Percentiles rank a stretch among this genome's conserved stretches.
These are phyloP conservation scores for Dendropsophus ebraccatus DNA, from an alignment of 2,113 vertebrate genomes.

Conservation along the genomic window DNA sequence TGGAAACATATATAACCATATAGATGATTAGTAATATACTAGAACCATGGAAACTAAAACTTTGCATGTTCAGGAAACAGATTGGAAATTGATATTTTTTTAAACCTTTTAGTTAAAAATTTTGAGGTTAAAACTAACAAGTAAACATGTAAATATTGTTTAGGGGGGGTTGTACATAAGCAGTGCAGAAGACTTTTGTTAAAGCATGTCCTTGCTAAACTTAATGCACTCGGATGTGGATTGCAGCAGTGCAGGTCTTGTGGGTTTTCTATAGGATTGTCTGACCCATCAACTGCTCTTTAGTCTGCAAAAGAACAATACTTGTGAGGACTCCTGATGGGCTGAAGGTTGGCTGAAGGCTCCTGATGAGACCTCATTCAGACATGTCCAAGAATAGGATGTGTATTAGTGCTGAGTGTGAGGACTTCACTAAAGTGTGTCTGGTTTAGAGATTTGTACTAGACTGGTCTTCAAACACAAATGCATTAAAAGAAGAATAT, in stretches of 20 bases:
- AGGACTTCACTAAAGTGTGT: slow-evolving; percentile 71
- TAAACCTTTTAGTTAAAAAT: not conserved
- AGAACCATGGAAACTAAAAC: not conserved
- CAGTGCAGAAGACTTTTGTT: not conserved
- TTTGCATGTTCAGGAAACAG: not conserved
- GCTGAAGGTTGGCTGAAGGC: not conserved
- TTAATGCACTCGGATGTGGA: slow-evolving; percentile 76
- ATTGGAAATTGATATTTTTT: not conserved
- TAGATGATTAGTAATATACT: not conserved
- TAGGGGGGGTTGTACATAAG: not conserved
- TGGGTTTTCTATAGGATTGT: slow-evolving; percentile 79
- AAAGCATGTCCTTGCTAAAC: slow-evolving; percentile 75
- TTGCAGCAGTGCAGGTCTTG: slow-evolving; percentile 67
- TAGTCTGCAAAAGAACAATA: slow-evolving; percentile 61
- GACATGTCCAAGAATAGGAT: slow-evolving; percentile 65
- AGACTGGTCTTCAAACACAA: not conserved
- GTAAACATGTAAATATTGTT: not conserved
- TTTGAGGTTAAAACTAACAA: not conserved
- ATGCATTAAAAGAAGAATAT: slow-evolving; percentile 43
- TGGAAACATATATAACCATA: too few relatives aligned
- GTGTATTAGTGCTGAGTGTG: slow-evolving; percentile 72
- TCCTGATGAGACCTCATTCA: slow-evolving; percentile 66
- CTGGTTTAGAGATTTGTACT: slow-evolving; percentile 41
- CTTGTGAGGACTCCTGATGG: not conserved
- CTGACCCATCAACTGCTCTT: slow-evolving; percentile 78